A percentile compares a stretch with the other conserved stretches of the same genome.
Evolutionary conservation across 2,113 vertebrate species (phyloP).

Genomic region (Solea solea): DNA sequence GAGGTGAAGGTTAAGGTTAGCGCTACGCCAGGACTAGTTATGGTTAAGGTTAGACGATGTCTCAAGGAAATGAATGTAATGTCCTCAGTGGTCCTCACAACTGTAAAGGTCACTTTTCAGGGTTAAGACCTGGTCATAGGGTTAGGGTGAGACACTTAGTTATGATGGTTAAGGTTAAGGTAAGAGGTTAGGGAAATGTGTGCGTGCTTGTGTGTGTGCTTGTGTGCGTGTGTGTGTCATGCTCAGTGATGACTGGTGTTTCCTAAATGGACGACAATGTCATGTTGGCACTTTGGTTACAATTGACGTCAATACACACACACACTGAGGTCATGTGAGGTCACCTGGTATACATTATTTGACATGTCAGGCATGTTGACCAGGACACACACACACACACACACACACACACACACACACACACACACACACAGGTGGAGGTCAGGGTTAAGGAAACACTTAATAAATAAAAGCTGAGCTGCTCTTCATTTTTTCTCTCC

Average conservation of each 20-base stretch:
- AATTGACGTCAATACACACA: slow-evolving; percentile 45
- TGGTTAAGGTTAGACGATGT: no score
- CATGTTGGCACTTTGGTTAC: slow-evolving; percentile 39
- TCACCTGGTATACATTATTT: slow-evolving; percentile 24
- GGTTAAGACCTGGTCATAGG: no score
- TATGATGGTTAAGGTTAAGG: no score
- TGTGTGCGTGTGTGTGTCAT: slow-evolving; percentile 30
- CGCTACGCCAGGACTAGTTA: no score
- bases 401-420: slow-evolving; percentile 9
- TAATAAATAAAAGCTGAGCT: slow-evolving; percentile 35
- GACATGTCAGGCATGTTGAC: slow-evolving; percentile 38
- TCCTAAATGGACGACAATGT: slow-evolving; percentile 51
- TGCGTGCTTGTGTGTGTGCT: slow-evolving; percentile 12
- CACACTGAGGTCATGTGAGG: slow-evolving; percentile 26
- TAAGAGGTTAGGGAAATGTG: neutral
- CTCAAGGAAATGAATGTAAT: no score
- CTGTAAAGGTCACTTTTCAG: no score
- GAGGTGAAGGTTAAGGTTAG: no score
- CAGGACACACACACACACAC: neutral
- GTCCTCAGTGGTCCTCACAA: no score
- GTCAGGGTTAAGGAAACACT: slow-evolving; percentile 43
- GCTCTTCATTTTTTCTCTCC: neutral
- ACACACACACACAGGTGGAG: slow-evolving; percentile 18
- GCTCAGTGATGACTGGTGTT: slow-evolving; percentile 27
- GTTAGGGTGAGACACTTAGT: no score